phyloP scores from a whole-genome alignment of 2,113 vertebrate species.

The Paraplagusia blochii region DNA sequence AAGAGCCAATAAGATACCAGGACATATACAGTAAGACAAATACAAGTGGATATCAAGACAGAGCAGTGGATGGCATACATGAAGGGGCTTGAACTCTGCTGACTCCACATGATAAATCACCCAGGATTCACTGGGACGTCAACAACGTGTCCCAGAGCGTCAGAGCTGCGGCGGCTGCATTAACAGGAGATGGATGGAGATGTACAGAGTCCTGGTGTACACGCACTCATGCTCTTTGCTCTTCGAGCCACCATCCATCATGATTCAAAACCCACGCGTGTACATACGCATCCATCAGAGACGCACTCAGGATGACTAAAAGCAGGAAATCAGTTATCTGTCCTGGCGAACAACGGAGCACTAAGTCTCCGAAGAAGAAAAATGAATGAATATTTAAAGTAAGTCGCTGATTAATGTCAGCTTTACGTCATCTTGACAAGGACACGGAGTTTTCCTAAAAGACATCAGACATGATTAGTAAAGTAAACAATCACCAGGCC shows the following conservation, averaged over 20 bases:
- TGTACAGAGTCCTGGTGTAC: constrained; percentile 38
- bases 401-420: constrained; percentile 14
- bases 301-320: constrained; percentile 15
- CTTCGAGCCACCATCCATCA: constrained; percentile 55
- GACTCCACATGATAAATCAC: constrained; percentile 55
- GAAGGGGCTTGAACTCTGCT: constrained; percentile 21
- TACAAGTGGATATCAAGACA: constrained; percentile 21
- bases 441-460: background rate
- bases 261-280: constrained; percentile 31
- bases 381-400: constrained; percentile 31
- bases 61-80: constrained; percentile 17
- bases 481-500: background rate
- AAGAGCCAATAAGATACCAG: background rate
- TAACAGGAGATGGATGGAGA: constrained; percentile 61
- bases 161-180: constrained; percentile 42
- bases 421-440: constrained; percentile 9
- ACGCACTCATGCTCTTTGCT: constrained; percentile 50
- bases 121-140: constrained; percentile 57
- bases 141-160: constrained; percentile 47
- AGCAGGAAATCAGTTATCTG: constrained; percentile 40
- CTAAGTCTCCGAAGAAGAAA: constrained; percentile 11
- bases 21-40: constrained; percentile 1
- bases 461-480: background rate
- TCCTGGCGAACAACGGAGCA: constrained; percentile 11
- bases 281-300: constrained; percentile 51